Conservation (phyloP, 2,113 vertebrate species). For the Muntiacus muntjak region DNA sequence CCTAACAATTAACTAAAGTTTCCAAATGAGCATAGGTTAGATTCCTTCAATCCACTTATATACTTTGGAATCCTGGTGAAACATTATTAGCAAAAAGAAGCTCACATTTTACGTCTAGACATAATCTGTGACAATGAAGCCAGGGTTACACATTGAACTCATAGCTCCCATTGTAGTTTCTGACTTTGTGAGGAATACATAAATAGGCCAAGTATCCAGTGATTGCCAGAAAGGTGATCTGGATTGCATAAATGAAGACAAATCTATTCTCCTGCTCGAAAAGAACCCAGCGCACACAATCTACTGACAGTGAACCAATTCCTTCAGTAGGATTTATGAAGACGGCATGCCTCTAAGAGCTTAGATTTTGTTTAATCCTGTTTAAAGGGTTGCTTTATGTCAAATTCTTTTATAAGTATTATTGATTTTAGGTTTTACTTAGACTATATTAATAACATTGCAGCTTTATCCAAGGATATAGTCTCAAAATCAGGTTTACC, state of each 20-base stretch:
- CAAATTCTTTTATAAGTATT: neutral
- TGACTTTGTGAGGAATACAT: neutral
- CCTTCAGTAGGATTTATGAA: neutral
- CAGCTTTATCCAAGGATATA: neutral
- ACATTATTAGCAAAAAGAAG: neutral
- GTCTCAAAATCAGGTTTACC: neutral
- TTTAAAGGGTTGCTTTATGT: neutral
- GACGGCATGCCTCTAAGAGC: neutral
- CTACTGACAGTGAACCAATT: neutral
- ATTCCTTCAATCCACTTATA: neutral
- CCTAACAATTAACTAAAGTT: conserved; percentile 8
- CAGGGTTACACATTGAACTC: neutral
- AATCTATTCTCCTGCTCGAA: neutral
- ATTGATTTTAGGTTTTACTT: neutral
- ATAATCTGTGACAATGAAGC: neutral
- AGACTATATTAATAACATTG: neutral
- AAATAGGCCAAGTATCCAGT: neutral
- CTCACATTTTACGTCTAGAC: neutral
- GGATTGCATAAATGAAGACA: neutral
- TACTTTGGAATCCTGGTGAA: neutral
- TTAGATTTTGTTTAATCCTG: neutral
- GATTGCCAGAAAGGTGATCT: neutral
- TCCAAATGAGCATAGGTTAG: neutral
- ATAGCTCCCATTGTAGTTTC: neutral
- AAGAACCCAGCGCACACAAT: neutral